phyloP scores from a whole-genome alignment of 2,797 vertebrate genomes.

The Xenopus petersii region DNA sequence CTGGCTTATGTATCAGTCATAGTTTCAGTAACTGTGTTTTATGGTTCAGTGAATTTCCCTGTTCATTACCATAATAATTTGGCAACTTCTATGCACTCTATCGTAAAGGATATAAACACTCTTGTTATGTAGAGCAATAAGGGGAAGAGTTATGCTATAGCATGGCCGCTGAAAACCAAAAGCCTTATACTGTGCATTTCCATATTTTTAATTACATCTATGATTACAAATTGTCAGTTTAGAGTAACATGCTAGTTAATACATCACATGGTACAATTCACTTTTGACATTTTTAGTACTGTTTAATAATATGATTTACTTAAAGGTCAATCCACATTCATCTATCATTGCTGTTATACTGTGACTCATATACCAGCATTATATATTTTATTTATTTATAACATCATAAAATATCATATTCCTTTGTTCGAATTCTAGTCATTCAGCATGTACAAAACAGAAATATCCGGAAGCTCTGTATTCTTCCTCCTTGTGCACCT shows the following conservation, averaged over 20 bases:
- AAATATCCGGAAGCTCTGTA: no score
- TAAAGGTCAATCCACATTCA: no score
- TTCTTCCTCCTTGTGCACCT: no score
- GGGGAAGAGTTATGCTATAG: conserved; percentile 29
- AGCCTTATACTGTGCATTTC: conserved; percentile 15
- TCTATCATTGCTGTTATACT: no score
- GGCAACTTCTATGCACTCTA: conserved; percentile 31
- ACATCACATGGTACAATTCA: conserved; percentile 17
- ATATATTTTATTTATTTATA: no score
- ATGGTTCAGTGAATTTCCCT: conserved; percentile 37
- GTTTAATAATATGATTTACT: no score
- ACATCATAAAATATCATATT: no score
- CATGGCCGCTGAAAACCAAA: conserved; percentile 35
- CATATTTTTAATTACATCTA: conserved; percentile 16
- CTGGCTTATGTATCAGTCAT: conserved; percentile 27
- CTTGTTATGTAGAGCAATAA: conserved; percentile 43
- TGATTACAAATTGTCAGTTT: conserved; percentile 28
- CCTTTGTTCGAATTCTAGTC: no score
- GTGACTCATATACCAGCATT: no score
- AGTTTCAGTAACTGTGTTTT: conserved; percentile 33
- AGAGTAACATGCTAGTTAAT: conserved; percentile 29
- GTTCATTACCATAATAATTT: conserved; percentile 49
- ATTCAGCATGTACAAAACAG: no score
- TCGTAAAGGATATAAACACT: conserved; percentile 39
- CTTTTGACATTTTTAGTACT: conserved; percentile 9